Evolutionary conservation across 2,888 invertebrate genomes (phyloP), one percentile per base, ranked within the genome.

Genomic region (Ornithoptera priamus): DNA sequence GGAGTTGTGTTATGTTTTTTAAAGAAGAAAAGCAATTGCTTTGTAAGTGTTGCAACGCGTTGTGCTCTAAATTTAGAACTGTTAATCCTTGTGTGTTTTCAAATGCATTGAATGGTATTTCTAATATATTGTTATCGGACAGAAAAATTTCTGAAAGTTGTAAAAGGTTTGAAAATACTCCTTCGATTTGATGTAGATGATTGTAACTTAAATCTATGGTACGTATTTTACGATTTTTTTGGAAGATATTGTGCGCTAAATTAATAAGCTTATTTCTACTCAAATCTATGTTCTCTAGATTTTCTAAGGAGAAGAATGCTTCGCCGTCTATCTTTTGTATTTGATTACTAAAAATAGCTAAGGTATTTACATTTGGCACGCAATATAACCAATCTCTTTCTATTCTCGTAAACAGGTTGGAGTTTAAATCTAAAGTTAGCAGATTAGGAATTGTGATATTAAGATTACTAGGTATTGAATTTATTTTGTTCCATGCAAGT

Each of bases 191-290:
- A 86, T 97, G 97, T 65, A 98, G 94, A 84, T 98, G 98, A 87
- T 98, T 98, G 85, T 97, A 96, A 81, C 97, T 97, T 75, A 98
- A 89, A 86, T 98, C 98, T 78, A 98, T 95, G 0, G 97, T 97
- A 73, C 95, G 94, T 75, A 98, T 89, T 72, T 95, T 95, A 76
- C 94, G 94, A 85, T 97, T 97, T 77, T 93, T 94, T 76, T 95
- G 94, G 86, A 98, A 97, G 42, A 96, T 96, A 72, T 94, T 94
- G 72, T 95, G 93, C 76, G 96, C 95, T 72, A 98, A 91, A 74
- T 94, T 94, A 22, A 96, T 95, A 73, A 97, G 96, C 87, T 96
- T 96, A 86, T 98, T 98, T 85, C 97, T 96, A 81, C 97, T 97
- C 80, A 98, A 94, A 85, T 97, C 97, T 73, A 98, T 93, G 15